Conservation (phyloP, 2,888 invertebrate species). For the Macrophya alboannulata region DNA sequence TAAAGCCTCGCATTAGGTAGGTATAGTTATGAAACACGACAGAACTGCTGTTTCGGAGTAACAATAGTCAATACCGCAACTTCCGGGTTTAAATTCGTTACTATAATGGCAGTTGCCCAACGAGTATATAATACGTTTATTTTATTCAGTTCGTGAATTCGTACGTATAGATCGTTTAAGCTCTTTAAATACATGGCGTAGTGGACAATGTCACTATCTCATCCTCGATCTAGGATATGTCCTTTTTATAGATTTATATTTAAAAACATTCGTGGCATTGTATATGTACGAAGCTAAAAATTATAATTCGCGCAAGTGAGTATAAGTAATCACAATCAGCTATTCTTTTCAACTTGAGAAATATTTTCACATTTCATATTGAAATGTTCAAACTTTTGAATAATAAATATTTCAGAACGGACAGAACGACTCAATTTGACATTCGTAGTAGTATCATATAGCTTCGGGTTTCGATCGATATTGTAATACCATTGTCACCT, state of each 20-base stretch:
- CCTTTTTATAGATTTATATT: constrained; percentile 18
- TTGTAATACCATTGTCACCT: neutral
- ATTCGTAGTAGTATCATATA: neutral
- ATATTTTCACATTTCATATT: too few species aligned
- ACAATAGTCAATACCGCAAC: neutral
- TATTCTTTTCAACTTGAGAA: neutral
- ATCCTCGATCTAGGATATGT: neutral
- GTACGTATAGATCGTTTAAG: neutral
- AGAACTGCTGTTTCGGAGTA: neutral
- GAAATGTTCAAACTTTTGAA: too few species aligned
- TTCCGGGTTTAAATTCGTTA: neutral
- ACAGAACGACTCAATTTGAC: neutral
- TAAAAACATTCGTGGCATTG: neutral
- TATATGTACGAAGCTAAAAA: neutral
- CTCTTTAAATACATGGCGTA: neutral
- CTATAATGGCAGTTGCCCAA: neutral
- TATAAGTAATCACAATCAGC: neutral
- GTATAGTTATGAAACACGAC: neutral
- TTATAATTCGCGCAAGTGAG: neutral
- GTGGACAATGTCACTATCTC: too few species aligned
- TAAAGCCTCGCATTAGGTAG: constrained; percentile 1
- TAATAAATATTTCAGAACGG: too few species aligned
- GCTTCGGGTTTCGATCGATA: neutral
- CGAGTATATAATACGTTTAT: neutral
- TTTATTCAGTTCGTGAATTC: neutral